Evolutionary conservation across 1,140 invertebrate genomes (phyloP), one percentile per base, ranked within the genome.

Genomic region (Conopomorpha cramerella): DNA sequence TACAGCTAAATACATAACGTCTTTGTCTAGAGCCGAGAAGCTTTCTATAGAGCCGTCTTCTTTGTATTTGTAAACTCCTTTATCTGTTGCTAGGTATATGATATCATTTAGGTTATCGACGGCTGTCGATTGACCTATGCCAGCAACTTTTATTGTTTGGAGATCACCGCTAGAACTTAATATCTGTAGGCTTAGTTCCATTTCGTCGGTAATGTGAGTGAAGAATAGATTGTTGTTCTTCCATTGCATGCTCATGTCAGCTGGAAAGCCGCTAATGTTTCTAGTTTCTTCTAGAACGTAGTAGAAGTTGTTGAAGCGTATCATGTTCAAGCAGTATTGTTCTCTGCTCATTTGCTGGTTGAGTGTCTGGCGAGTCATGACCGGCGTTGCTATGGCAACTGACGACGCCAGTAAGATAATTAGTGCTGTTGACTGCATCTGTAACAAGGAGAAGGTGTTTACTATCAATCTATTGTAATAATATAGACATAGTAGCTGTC

Each of bases 51-150:
- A 52, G 0, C 55, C 51, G 25, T 64, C 61, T 15, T 71, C 62
- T 41, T 65, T 64, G 32, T 71, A 71, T 55, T 71, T 74, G 17
- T 70, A 74, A 14, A 74, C 58, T 1, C 70, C 70, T 28, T 72
- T 71, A 62, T 74, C 67, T 25, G 67, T 76, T 0, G 65, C 70
- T 4, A 76, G 40, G 37, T 76, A 76, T 0, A 72, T 58, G 11
- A 71, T 61, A 46, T 72, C 64, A 36, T 76, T 76, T 16, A 65
- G 49, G 55, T 76, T 72, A 59, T 72, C 71, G 16, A 72, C 56
- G 2, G 53, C 51, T 7, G 58, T 62, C 6, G 67, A 72, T 27
- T 72, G 67, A 16, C 67, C 67, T 8, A 72, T 35, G 1, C 60
- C 64, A 1, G 61, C 48, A 0, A 66, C 57, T 64, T 68, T 70